phyloP scores from a whole-genome alignment of 2,888 invertebrate species.

The Drosophila paucipuncta region DNA sequence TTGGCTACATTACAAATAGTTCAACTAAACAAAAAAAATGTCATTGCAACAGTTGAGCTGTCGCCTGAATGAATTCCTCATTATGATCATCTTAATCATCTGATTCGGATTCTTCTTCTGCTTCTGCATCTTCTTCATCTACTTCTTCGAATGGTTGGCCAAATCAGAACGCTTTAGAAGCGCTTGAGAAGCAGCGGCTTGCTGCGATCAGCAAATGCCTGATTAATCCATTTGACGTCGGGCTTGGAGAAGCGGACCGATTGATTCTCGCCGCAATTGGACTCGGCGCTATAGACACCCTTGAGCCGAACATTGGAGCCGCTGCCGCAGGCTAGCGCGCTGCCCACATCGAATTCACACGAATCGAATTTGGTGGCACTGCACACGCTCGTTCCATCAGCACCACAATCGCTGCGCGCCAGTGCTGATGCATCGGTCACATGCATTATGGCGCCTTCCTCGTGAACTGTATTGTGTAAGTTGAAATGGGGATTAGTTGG shows the following conservation, averaged over 20 bases:
- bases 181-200: slow-evolving; percentile 78
- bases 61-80: slow-evolving; percentile 29
- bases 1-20: slow-evolving; percentile 72
- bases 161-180: slow-evolving; percentile 48
- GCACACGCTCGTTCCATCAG: slow-evolving; percentile 86
- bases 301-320: slow-evolving; percentile 89
- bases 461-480: slow-evolving; percentile 87
- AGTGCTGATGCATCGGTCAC: slow-evolving; percentile 89
- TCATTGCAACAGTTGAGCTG: slow-evolving; percentile 41
- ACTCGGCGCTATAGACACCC: slow-evolving; percentile 92
- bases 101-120: slow-evolving; percentile 15
- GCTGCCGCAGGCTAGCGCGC: slow-evolving; percentile 92
- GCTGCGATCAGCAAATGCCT: slow-evolving; percentile 79
- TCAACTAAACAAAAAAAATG: slow-evolving; percentile 51
- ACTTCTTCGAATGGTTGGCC: slow-evolving; percentile 1
- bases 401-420: slow-evolving; percentile 86
- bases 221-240: slow-evolving; percentile 87
- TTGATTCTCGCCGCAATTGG: slow-evolving; percentile 88
- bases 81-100: slow-evolving; percentile 25
- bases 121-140: slow-evolving; percentile 2
- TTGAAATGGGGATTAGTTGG: slow-evolving; percentile 1
- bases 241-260: slow-evolving; percentile 88
- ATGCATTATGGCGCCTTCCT: slow-evolving; percentile 91
- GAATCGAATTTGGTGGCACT: slow-evolving; percentile 90
- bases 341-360: slow-evolving; percentile 92